phyloP scores from a whole-genome alignment of 2,113 vertebrate species.

The Zapornia atra region DNA sequence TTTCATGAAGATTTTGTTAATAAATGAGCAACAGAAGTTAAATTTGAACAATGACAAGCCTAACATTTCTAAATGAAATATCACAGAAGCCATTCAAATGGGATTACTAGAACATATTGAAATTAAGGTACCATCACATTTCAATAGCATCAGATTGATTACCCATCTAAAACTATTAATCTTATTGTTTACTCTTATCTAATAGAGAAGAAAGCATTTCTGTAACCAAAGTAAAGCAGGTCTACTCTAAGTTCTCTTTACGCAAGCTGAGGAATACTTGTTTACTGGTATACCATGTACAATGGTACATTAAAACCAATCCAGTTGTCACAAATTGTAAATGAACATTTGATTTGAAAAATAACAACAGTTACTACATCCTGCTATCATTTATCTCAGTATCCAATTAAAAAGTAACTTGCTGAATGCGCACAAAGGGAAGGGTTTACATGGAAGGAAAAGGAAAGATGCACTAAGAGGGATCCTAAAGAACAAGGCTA shows the following conservation, averaged over 20 bases:
- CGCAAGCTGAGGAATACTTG: not conserved
- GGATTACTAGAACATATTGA: not conserved
- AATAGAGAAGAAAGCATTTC: not conserved
- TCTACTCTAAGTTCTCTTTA: not conserved
- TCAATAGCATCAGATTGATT: not conserved
- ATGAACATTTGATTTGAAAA: not conserved
- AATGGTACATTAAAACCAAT: not conserved
- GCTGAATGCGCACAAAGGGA: not conserved
- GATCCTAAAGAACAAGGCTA: not conserved
- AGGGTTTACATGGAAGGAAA: not conserved
- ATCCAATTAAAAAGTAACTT: not conserved
- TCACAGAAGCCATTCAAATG: not conserved
- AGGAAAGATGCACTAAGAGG: not conserved
- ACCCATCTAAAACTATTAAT: not conserved
- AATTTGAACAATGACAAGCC: not conserved
- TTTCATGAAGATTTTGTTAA: not conserved
- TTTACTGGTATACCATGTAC: not conserved
- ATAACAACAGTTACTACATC: not conserved
- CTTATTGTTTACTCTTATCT: not conserved
- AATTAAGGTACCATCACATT: not conserved
- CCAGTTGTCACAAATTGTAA: not conserved
- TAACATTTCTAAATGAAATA: not conserved
- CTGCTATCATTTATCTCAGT: not conserved
- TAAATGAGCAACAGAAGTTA: not conserved
- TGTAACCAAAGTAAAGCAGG: not conserved